Conservation (phyloP, 2,113 vertebrate species). For the Muntiacus reevesi region DNA sequence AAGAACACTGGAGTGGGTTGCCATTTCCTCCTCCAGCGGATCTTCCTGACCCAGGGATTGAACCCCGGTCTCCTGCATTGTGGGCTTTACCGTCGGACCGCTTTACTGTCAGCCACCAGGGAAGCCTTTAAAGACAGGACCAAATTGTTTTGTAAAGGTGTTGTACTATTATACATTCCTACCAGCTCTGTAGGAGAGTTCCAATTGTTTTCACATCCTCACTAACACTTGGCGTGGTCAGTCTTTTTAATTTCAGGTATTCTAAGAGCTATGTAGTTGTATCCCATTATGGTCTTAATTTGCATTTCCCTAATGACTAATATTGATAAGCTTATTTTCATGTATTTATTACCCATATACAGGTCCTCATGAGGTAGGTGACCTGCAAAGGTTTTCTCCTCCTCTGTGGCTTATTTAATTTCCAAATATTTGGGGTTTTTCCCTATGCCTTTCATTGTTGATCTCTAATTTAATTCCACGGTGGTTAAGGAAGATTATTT, state of each 20-base stretch:
- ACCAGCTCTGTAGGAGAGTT: too few species aligned
- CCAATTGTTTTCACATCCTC: background rate
- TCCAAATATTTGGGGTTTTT: background rate
- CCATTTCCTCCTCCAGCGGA: too few species aligned
- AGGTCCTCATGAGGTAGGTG: background rate
- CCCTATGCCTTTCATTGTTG: background rate
- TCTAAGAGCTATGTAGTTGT: background rate
- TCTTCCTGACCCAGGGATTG: too few species aligned
- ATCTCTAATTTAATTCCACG: constrained; percentile 36
- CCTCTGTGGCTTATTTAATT: background rate
- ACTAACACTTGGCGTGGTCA: background rate
- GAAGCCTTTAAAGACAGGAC: background rate
- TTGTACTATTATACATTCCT: background rate
- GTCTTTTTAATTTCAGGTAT: background rate
- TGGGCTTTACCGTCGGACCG: too few species aligned
- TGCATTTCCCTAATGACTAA: background rate
- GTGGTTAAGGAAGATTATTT: constrained; percentile 29
- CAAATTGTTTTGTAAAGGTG: background rate
- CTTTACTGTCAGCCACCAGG: too few species aligned
- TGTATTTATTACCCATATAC: background rate
- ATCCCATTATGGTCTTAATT: background rate
- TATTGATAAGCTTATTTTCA: background rate
- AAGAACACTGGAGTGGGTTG: too few species aligned
- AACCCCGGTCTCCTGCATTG: too few species aligned
- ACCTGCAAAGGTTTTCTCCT: background rate